A percentile compares a stretch with the other conserved stretches of the same genome.
phyloP scores from a whole-genome alignment of 2,113 vertebrate genomes.

The Pteropus alecto region DNA sequence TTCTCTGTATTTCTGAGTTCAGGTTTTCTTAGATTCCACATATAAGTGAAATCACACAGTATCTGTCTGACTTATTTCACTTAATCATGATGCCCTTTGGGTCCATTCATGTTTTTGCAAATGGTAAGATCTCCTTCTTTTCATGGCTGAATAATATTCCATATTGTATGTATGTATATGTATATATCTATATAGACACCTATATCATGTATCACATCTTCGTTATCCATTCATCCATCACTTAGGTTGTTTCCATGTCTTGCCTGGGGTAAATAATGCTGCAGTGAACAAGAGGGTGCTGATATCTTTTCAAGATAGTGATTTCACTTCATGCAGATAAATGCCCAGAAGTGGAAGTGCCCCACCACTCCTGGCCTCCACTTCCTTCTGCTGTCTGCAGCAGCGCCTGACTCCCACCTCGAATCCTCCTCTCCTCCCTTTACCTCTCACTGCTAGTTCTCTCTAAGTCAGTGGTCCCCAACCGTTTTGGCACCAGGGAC shows the following conservation, averaged over 20 bases:
- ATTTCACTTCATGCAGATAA: not conserved
- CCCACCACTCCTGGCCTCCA: accelerated
- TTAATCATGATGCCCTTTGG: not conserved
- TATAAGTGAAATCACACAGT: not conserved
- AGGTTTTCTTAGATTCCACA: not conserved
- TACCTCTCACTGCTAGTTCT: not conserved
- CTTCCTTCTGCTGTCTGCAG: not conserved
- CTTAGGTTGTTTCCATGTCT: not conserved
- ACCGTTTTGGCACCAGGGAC: too few relatives aligned
- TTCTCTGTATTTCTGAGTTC: not conserved
- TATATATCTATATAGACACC: not conserved
- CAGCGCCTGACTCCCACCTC: not conserved
- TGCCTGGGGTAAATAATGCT: not conserved
- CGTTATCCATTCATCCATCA: not conserved
- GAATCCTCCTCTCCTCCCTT: not conserved
- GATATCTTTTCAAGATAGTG: not conserved
- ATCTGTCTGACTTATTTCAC: not conserved
- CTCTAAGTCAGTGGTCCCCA: not conserved
- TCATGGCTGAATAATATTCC: not conserved
- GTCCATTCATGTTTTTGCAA: not conserved
- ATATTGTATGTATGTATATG: not conserved
- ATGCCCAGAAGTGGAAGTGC: not conserved
- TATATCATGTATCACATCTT: not conserved
- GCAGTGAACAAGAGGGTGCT: not conserved
- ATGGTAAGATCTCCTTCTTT: not conserved